phyloP scores from a whole-genome alignment of 2,888 invertebrate genomes.

The Sphaeridia pumilis region DNA sequence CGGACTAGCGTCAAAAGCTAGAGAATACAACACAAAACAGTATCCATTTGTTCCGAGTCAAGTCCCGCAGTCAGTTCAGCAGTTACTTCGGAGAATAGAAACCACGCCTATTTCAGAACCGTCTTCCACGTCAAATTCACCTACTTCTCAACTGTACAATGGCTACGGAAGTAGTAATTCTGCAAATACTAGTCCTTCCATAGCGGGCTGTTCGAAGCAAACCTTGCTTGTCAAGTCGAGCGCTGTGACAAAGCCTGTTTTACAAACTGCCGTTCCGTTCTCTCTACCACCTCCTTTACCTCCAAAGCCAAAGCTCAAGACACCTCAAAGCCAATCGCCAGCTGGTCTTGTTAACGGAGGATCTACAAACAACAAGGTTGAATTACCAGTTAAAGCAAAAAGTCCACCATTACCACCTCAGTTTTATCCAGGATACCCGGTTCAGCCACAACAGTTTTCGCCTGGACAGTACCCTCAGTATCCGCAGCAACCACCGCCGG shows the following conservation, averaged over 20 bases:
- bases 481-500: not conserved
- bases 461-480: not conserved
- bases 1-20: constrained; percentile 27
- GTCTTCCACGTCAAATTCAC: constrained; percentile 52
- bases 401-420: constrained; percentile 11
- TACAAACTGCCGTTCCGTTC: constrained; percentile 54
- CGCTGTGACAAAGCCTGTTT: constrained; percentile 84
- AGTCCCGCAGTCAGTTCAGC: constrained; percentile 55
- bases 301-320: constrained; percentile 32
- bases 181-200: not conserved
- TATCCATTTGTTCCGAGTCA: constrained; percentile 42
- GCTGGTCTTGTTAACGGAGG: not conserved
- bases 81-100: constrained; percentile 57
- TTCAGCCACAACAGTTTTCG: not conserved
- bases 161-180: not conserved
- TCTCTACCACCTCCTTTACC: constrained; percentile 36
- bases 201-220: constrained; percentile 57
- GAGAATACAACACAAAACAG: constrained; percentile 36
- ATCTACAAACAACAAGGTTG: not conserved
- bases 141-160: constrained; percentile 57
- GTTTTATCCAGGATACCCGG: not conserved
- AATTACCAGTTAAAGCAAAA: constrained; percentile 8
- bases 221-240: constrained; percentile 94
- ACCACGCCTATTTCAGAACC: constrained; percentile 46
- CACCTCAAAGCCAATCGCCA: not conserved